Evolutionary conservation across 2,797 vertebrate genomes (phyloP), one percentile per base, ranked within the genome.

Genomic region (Danio kyathit): DNA sequence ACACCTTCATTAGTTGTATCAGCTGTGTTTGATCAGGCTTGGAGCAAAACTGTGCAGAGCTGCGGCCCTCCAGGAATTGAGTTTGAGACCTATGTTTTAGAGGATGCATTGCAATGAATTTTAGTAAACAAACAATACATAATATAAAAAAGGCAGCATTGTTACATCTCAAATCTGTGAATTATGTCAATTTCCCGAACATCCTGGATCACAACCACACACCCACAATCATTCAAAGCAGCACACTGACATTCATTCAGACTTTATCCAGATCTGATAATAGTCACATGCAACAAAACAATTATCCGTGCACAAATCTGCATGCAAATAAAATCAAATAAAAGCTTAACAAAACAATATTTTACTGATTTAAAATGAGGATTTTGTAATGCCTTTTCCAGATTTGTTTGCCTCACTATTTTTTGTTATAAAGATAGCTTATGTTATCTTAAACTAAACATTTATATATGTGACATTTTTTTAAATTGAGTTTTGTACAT

Each of bases 221-320:
- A 75, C 59, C 51, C 40, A 56, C 54, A 7, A 57, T 54, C 49
- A 85, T 83, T 76, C 74, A 80, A 74, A 82, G 64, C 79, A 71
- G 57, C 56, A 65, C 60, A 79, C 4, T 43, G 7, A 65, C 48
- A 71, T 46, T 51, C 21, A 79, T 74, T 83, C 16, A 52, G 59
- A 66, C 52, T 44, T 60, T 12, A 74, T 87, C 76, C 14, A 38
- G 41, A 87, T 81, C 85, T 75, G 87, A 90, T 83, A 84, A 85
- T 17, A 46, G 12, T 46, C 77, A 57, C 56, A 85, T 46, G 69
- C 59, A 84, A 51, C 41, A 70, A 69, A 56, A 79, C 56, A 75
- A 48, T 41, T 7, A 9, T 54, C 7, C 3, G 9, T 41, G 5
- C 11, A 17, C 9, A 63, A 6, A 69, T 71, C 44, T 66, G 19